phyloP scores from a whole-genome alignment of 2,113 vertebrate species.

The Muntiacus reevesi region DNA sequence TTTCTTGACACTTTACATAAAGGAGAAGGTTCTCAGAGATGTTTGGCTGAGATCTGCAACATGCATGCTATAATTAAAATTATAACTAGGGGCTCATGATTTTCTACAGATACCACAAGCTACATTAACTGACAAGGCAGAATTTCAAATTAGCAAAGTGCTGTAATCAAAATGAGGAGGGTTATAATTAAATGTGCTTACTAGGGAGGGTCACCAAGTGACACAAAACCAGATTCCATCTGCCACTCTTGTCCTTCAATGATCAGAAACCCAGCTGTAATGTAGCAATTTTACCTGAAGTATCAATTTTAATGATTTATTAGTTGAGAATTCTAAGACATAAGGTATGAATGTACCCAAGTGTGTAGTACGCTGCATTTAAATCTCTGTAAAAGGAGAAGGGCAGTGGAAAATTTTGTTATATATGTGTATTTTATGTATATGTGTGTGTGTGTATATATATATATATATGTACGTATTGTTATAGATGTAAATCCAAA shows the following conservation, averaged over 20 bases:
- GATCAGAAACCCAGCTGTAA: not conserved
- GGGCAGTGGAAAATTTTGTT: not conserved
- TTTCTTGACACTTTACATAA: conserved; percentile 33
- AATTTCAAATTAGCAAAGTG: conserved; percentile 48
- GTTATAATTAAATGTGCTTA: conserved; percentile 37
- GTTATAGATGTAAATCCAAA: not conserved
- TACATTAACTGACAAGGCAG: conserved; percentile 28
- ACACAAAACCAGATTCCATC: not conserved
- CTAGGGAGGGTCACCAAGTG: not conserved
- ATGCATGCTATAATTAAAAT: conserved; percentile 41
- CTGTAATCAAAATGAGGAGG: conserved; percentile 2
- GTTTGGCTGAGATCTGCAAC: not conserved
- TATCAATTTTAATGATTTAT: not conserved
- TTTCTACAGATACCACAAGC: conserved; percentile 1
- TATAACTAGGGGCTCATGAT: not conserved
- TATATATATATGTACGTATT: not conserved
- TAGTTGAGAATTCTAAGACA: not conserved
- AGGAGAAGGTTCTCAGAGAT: conserved; percentile 5
- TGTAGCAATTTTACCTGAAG: not conserved
- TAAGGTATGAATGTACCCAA: not conserved
- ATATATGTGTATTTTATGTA: not conserved
- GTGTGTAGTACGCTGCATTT: not conserved
- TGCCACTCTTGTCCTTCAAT: not conserved
- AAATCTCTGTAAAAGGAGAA: not conserved
- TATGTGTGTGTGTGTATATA: not conserved